Percentiles rank a stretch among this genome's conserved stretches.
These are phyloP conservation scores for Chaetophractus vellerosus DNA, from an alignment of 2,797 vertebrate genomes.

Conservation along the genomic window DNA sequence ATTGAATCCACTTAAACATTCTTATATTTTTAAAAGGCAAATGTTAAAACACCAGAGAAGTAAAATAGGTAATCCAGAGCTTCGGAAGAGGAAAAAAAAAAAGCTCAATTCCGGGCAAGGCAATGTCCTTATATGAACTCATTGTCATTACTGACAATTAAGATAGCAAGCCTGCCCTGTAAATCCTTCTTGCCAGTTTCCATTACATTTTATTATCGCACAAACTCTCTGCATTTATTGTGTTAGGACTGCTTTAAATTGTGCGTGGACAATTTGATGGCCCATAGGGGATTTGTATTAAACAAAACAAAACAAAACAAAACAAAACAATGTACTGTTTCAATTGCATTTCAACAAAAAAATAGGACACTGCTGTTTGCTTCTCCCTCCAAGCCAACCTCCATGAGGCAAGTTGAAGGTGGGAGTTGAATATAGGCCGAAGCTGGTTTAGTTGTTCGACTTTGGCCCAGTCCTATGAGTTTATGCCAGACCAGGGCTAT, in stretches of 20 bases:
- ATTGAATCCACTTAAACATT: neutral
- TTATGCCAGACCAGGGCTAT: neutral
- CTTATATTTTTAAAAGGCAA: constrained; percentile 22
- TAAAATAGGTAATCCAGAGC: neutral
- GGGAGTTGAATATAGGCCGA: neutral
- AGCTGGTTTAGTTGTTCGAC: neutral
- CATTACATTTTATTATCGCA: neutral
- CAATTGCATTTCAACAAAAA: constrained; percentile 49
- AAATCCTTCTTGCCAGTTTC: neutral
- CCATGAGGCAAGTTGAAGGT: neutral
- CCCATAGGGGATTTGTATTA: constrained; percentile 17
- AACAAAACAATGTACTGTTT: constrained; percentile 55
- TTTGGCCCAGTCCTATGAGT: neutral
- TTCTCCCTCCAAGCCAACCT: constrained; percentile 2
- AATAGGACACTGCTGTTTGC: constrained; percentile 6
- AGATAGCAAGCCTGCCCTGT: neutral
- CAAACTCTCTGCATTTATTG: neutral
- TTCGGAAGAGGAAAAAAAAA: constrained; percentile 49
- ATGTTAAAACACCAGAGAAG: neutral
- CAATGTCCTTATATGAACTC: constrained; percentile 46
- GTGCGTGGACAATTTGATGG: constrained; percentile 60
- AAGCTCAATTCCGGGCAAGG: constrained; percentile 46
- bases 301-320: constrained; percentile 63
- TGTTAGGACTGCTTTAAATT: constrained; percentile 4
- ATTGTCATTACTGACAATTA: neutral